Percentiles rank a stretch among this genome's conserved stretches.
phyloP scores from a whole-genome alignment of 1,140 invertebrate genomes.

The Chlorops oryzae region DNA sequence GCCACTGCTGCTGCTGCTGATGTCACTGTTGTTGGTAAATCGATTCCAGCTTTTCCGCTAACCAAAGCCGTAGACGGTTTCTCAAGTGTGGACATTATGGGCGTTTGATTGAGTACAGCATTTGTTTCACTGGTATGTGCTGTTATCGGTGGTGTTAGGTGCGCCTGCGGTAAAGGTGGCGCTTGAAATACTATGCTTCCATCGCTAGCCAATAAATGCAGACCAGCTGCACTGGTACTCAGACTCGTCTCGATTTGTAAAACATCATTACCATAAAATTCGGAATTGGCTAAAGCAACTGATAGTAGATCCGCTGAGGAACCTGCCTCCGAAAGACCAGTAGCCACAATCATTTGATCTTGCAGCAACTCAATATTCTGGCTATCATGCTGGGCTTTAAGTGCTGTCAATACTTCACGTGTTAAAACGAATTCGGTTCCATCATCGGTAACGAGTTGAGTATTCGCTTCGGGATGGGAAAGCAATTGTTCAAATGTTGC shows the following conservation, averaged over 20 bases:
- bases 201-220: slow-evolving; percentile 12
- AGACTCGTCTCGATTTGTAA: slow-evolving; percentile 33
- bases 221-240: too few relatives aligned
- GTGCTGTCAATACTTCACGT: slow-evolving; percentile 8
- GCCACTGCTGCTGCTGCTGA: slow-evolving; percentile 13
- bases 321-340: neutral
- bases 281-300: slow-evolving; percentile 55
- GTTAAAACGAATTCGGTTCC: slow-evolving; percentile 8
- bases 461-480: slow-evolving; percentile 13
- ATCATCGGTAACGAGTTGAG: slow-evolving; percentile 10
- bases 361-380: slow-evolving; percentile 7
- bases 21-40: slow-evolving; percentile 1
- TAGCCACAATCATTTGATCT: slow-evolving; percentile 1
- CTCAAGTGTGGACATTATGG: slow-evolving; percentile 74
- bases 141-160: slow-evolving; percentile 31
- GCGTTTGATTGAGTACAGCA: slow-evolving; percentile 61
- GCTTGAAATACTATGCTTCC: slow-evolving; percentile 5
- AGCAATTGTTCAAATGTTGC: slow-evolving; percentile 24
- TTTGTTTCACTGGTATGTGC: slow-evolving; percentile 57
- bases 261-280: slow-evolving; percentile 19
- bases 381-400: slow-evolving; percentile 23
- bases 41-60: neutral
- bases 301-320: slow-evolving; percentile 59
- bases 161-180: slow-evolving; percentile 14
- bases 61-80: slow-evolving; percentile 53